Conservation (phyloP, 2,888 invertebrate species). For the Trachelus troglodyta region DNA sequence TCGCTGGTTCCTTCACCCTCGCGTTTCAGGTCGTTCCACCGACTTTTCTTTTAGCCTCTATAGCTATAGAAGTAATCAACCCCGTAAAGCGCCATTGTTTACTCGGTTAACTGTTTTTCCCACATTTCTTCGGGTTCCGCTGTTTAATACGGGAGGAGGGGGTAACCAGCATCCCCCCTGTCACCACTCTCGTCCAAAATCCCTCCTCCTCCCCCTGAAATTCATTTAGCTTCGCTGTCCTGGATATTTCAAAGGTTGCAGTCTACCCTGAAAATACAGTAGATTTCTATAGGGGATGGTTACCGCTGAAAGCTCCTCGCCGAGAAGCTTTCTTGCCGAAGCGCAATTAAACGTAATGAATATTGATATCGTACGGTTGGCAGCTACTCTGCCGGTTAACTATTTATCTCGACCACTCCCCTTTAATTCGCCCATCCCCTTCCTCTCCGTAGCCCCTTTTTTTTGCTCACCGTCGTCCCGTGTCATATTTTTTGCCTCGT, state of each 20-base stretch:
- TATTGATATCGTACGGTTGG: constrained; percentile 42
- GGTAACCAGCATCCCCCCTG: constrained; percentile 10
- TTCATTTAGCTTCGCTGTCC: constrained; percentile 18
- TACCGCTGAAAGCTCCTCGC: constrained; percentile 6
- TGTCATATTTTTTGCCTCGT: neutral
- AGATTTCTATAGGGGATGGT: neutral
- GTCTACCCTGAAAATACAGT: neutral
- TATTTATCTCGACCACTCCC: constrained; percentile 36
- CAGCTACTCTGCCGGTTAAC: constrained; percentile 40
- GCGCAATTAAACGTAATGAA: constrained; percentile 45
- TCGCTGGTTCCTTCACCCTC: neutral
- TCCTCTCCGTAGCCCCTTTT: neutral
- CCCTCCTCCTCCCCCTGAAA: constrained; percentile 1
- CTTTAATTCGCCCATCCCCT: neutral
- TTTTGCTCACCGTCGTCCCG: neutral
- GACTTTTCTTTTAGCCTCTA: neutral
- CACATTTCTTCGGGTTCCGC: constrained; percentile 31
- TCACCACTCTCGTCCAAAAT: neutral
- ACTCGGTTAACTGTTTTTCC: constrained; percentile 38
- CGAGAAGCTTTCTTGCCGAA: constrained; percentile 21
- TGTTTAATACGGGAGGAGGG: neutral
- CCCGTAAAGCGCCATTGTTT: constrained; percentile 41
- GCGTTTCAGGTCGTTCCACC: neutral
- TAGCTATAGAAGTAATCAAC: constrained; percentile 33
- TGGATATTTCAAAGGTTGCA: constrained; percentile 11